Conservation (phyloP, 2,888 invertebrate genomes). For the Acanthococcus lagerstroemiae region DNA sequence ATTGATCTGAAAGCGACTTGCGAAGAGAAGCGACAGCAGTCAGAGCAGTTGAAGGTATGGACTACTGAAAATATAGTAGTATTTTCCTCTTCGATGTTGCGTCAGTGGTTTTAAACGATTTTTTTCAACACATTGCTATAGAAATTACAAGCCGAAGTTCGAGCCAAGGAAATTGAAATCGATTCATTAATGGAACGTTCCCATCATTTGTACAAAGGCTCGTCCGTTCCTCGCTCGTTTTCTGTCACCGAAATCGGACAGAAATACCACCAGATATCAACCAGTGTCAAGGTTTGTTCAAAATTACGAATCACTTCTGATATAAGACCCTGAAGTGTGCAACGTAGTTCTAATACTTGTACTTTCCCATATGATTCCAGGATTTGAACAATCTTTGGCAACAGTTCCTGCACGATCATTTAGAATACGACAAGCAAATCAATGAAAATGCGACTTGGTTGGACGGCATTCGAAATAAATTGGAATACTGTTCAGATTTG, state of each 20-base stretch:
- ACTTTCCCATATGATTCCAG: constrained; percentile 37
- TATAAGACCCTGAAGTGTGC: not conserved
- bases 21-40: constrained; percentile 71
- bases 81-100: not conserved
- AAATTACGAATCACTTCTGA: not conserved
- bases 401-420: constrained; percentile 75
- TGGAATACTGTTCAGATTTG: constrained; percentile 77
- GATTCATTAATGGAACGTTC: constrained; percentile 86
- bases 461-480: constrained; percentile 65
- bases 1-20: constrained; percentile 75
- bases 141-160: constrained; percentile 72
- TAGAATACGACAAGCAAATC: constrained; percentile 72
- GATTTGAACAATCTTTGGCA: constrained; percentile 86
- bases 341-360: not conserved
- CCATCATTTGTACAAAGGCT: constrained; percentile 67
- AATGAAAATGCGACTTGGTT: constrained; percentile 76
- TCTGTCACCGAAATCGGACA: constrained; percentile 83
- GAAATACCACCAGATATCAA: constrained; percentile 81
- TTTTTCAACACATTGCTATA: constrained; percentile 41
- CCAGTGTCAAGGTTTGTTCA: constrained; percentile 61
- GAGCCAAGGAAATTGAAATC: constrained; percentile 83
- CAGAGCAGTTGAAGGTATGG: constrained; percentile 57
- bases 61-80: not conserved
- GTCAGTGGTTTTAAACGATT: not conserved
- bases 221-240: constrained; percentile 61